These are phyloP conservation scores for Varroa destructor DNA, from an alignment of 1,140 invertebrate species.

Conservation along the genomic window DNA sequence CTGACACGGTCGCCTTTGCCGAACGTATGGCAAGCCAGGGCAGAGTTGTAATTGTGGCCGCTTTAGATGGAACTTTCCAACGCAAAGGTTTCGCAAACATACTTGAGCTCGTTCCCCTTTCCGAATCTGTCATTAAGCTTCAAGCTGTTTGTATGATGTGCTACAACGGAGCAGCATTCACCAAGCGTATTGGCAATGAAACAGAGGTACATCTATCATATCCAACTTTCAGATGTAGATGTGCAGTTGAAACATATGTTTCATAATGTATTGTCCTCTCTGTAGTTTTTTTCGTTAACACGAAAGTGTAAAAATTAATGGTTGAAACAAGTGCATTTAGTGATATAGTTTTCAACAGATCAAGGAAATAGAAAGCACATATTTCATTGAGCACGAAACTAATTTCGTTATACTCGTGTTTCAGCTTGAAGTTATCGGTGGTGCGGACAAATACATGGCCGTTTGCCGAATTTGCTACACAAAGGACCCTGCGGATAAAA, in stretches of 20 bases:
- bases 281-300: too few relatives aligned
- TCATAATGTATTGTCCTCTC: constrained; percentile 8
- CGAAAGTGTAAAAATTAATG: too few relatives aligned
- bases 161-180: constrained; percentile 49
- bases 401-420: constrained; percentile 28
- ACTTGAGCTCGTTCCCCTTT: constrained; percentile 49
- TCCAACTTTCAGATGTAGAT: background rate
- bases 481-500: too few relatives aligned
- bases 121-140: constrained; percentile 52
- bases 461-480: constrained; percentile 48
- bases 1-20: constrained; percentile 48
- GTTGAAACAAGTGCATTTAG: too few relatives aligned
- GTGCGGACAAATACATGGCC: constrained; percentile 50
- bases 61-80: constrained; percentile 51
- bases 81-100: constrained; percentile 50
- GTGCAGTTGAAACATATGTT: background rate
- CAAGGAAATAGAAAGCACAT: too few relatives aligned
- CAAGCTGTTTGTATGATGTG: constrained; percentile 52
- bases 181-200: constrained; percentile 46
- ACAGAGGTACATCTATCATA: constrained; percentile 39
- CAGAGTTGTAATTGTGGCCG: constrained; percentile 52
- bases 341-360: too few relatives aligned
- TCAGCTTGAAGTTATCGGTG: constrained; percentile 52
- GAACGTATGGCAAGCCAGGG: constrained; percentile 49
- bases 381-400: too few relatives aligned